Conservation (phyloP, 2,797 vertebrate species). For the Myripristis murdjan region DNA sequence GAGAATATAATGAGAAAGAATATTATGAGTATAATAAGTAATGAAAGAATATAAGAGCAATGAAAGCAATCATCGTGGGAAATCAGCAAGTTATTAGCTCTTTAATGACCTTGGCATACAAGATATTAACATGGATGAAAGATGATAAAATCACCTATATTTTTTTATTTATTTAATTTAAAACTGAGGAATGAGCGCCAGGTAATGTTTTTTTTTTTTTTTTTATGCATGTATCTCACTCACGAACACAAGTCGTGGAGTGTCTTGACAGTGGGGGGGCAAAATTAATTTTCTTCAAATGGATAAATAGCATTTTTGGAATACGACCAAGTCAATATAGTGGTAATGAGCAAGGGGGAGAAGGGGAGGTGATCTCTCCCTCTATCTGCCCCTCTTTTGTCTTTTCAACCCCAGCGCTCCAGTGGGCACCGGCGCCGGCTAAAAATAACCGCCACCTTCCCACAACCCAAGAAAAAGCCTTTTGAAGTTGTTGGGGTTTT, state of each 20-base stretch:
- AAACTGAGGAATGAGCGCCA: slow-evolving; percentile 70
- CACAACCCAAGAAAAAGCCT: slow-evolving; percentile 64
- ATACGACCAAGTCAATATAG: not conserved
- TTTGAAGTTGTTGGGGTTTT: slow-evolving; percentile 74
- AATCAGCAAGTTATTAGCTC: slow-evolving; percentile 77
- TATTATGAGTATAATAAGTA: slow-evolving; percentile 75
- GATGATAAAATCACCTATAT: slow-evolving; percentile 61
- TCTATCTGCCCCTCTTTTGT: slow-evolving; percentile 21
- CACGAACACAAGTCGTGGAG: slow-evolving; percentile 33
- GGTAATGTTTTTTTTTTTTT: slow-evolving; percentile 77
- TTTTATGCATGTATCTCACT: slow-evolving; percentile 71
- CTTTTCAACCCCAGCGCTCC: slow-evolving; percentile 50
- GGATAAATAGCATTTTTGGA: too few species aligned
- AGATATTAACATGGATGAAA: slow-evolving; percentile 72
- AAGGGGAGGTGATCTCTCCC: not conserved
- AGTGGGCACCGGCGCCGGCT: slow-evolving; percentile 61
- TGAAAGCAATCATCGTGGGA: slow-evolving; percentile 70
- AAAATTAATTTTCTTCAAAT: too few species aligned
- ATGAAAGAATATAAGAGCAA: slow-evolving; percentile 70
- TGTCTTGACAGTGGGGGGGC: too few species aligned
- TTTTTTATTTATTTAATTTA: slow-evolving; percentile 22
- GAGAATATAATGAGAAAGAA: slow-evolving; percentile 69
- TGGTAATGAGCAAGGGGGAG: too few species aligned
- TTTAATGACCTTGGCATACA: slow-evolving; percentile 72
- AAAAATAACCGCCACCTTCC: slow-evolving; percentile 75